phyloP scores from a whole-genome alignment of 1,140 invertebrate species.

The Psilanteris sp. region DNA sequence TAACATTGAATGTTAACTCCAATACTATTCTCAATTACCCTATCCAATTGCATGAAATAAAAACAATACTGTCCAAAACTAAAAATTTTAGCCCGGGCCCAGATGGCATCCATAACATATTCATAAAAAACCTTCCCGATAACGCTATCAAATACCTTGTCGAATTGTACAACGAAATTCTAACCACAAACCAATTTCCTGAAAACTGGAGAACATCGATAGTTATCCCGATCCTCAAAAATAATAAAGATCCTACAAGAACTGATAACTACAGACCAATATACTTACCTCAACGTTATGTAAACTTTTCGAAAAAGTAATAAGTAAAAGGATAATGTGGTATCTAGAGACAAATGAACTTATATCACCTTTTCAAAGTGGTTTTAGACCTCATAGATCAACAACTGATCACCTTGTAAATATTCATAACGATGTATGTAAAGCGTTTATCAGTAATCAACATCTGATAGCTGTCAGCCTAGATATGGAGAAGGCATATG shows the following conservation, averaged over 20 bases:
- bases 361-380: neutral
- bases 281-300: neutral
- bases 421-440: neutral
- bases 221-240: neutral
- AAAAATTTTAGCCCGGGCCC: too few relatives aligned
- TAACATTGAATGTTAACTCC: too few relatives aligned
- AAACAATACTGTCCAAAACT: too few relatives aligned
- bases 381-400: neutral
- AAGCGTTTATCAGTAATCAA: neutral
- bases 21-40: too few relatives aligned
- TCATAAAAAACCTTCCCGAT: constrained; percentile 17
- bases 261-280: neutral
- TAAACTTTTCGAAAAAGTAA: neutral
- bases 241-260: neutral
- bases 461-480: neutral
- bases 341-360: neutral
- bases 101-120: too few relatives aligned
- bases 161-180: constrained; percentile 2
- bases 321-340: neutral
- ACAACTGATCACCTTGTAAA: neutral
- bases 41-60: too few relatives aligned
- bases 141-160: neutral
- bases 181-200: neutral
- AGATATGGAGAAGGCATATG: neutral
- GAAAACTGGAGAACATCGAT: neutral